Percentiles rank a stretch among this genome's conserved stretches.
Conservation (phyloP, 2,113 vertebrate genomes). For the Echinops telfairi region DNA sequence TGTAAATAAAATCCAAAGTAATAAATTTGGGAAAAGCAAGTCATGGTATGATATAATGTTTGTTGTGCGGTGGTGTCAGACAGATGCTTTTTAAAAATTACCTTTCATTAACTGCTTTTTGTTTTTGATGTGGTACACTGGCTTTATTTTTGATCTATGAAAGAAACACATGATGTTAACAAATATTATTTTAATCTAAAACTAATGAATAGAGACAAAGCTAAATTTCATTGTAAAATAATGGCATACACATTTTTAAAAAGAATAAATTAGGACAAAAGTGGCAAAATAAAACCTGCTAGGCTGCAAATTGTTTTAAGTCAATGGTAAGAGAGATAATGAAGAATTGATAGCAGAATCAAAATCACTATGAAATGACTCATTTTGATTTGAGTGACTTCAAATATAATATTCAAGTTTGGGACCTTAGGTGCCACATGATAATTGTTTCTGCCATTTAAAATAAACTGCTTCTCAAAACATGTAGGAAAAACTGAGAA, state of each 20-base stretch:
- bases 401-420: constrained; percentile 46
- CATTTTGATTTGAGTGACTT: constrained; percentile 14
- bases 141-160: neutral
- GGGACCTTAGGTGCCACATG: neutral
- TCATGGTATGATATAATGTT: neutral
- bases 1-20: constrained; percentile 37
- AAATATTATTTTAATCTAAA: constrained; percentile 35
- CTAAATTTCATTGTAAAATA: neutral
- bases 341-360: neutral
- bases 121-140: neutral
- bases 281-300: constrained; percentile 27
- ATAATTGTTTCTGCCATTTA: constrained; percentile 46
- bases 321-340: neutral
- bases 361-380: constrained; percentile 13
- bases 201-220: neutral
- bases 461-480: constrained; percentile 40
- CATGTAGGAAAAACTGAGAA: neutral
- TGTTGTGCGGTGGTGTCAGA: neutral
- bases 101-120: constrained; percentile 7
- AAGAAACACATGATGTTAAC: neutral
- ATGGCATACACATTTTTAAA: neutral
- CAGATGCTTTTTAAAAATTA: neutral
- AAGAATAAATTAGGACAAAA: constrained; percentile 11
- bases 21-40: neutral
- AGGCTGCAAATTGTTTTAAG: constrained; percentile 33